Evolutionary conservation across 2,888 invertebrate genomes (phyloP).

Genomic region (Tortrix viridana): DNA sequence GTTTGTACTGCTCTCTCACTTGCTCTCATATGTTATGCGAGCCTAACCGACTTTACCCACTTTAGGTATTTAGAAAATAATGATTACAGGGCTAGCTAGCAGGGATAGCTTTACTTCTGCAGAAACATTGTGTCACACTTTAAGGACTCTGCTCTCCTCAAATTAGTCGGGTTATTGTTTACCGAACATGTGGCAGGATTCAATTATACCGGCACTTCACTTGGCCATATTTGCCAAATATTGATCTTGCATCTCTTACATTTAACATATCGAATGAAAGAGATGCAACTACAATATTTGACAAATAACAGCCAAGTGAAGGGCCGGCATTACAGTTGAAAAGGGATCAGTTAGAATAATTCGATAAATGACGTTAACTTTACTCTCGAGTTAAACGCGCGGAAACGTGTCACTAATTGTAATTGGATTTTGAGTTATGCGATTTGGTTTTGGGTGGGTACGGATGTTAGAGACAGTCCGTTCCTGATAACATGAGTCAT

Average conservation of each 20-base stretch:
- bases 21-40: no score
- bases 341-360: slow-evolving; percentile 37
- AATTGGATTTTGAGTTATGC: slow-evolving; percentile 34
- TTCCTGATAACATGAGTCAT: background rate
- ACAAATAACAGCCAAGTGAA: no score
- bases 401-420: slow-evolving; percentile 33
- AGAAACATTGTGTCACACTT: slow-evolving; percentile 37
- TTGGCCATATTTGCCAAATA: no score
- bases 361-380: slow-evolving; percentile 35
- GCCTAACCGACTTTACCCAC: no score
- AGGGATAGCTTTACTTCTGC: slow-evolving; percentile 3
- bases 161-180: slow-evolving; percentile 57
- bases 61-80: no score
- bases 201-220: no score
- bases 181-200: slow-evolving; percentile 53
- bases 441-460: slow-evolving; percentile 19
- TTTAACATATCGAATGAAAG: no score
- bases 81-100: background rate
- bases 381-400: slow-evolving; percentile 26
- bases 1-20: no score
- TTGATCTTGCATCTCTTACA: no score
- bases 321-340: slow-evolving; percentile 45
- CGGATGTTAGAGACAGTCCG: slow-evolving; percentile 5
- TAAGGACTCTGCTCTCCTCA: slow-evolving; percentile 50
- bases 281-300: no score